Conservation (phyloP, 2,797 vertebrate species). For the Urocyon cinereoargenteus region DNA sequence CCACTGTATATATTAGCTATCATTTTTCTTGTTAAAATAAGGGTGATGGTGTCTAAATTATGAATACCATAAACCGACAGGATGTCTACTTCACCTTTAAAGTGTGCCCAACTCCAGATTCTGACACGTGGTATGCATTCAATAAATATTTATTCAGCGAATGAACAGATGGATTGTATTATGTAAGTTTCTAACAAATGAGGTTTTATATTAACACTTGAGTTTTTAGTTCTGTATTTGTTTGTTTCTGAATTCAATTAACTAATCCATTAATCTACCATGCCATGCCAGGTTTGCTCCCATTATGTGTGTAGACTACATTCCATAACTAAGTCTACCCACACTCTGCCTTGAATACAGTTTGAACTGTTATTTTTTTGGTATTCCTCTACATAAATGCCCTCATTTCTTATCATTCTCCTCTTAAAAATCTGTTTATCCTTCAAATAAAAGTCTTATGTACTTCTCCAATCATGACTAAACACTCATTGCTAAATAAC, state of each 20-base stretch:
- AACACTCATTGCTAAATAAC: not conserved
- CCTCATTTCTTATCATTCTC: not conserved
- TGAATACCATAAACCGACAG: not conserved
- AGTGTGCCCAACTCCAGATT: not conserved
- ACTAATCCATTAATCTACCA: not conserved
- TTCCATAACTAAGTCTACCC: not conserved
- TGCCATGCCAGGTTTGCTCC: not conserved
- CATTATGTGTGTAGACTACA: not conserved
- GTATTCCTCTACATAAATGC: not conserved
- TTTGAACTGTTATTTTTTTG: not conserved
- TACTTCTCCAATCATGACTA: not conserved
- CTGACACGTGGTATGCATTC: not conserved
- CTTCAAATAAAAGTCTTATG: not conserved
- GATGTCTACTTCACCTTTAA: rapidly evolving
- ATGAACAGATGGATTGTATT: not conserved
- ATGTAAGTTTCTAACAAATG: not conserved
- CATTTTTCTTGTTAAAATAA: not conserved
- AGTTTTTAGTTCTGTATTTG: not conserved
- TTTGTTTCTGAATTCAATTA: not conserved
- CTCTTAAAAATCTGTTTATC: not conserved
- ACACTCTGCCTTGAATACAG: not conserved
- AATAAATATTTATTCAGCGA: not conserved
- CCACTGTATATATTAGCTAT: not conserved
- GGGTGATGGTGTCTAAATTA: not conserved
- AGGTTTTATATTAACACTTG: not conserved